These are phyloP conservation scores for Apostichopus leukothele DNA, from an alignment of 53 echinoderm and acorn worm species.

Conservation along the genomic window DNA sequence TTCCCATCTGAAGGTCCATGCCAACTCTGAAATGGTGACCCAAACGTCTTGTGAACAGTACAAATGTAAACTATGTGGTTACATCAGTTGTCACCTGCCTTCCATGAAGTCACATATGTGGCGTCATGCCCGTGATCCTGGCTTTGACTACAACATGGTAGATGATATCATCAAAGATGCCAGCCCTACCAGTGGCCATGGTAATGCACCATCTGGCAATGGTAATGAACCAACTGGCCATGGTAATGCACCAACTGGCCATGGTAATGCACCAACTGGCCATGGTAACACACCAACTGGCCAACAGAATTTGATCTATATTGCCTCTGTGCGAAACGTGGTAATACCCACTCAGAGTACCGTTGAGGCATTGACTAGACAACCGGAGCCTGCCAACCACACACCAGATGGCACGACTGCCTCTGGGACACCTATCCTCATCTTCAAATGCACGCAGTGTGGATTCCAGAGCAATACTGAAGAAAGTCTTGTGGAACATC, in stretches of 20 bases:
- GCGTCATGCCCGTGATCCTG: constrained; percentile 88
- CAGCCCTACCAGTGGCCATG: constrained; percentile 25
- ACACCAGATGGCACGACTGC: neutral
- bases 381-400: neutral
- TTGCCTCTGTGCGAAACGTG: neutral
- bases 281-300: neutral
- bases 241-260: too few species aligned
- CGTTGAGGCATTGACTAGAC: neutral
- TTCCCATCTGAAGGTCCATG: constrained; percentile 86
- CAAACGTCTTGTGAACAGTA: constrained; percentile 64
- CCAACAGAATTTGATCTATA: neutral
- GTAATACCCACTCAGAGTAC: neutral
- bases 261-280: too few species aligned
- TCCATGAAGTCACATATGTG: constrained; percentile 99
- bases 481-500: constrained; percentile 65
- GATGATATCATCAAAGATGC: constrained; percentile 63
- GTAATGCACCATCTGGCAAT: neutral
- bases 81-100: constrained; percentile 86
- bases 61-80: constrained; percentile 86
- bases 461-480: constrained; percentile 75
- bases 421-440: constrained; percentile 31
- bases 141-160: constrained; percentile 73
- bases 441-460: constrained; percentile 86
- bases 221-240: neutral
- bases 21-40: constrained; percentile 29